Percentiles rank a stretch among this genome's conserved stretches.
Conservation (phyloP, 2,888 invertebrate species). For the Xestia c-nigrum region DNA sequence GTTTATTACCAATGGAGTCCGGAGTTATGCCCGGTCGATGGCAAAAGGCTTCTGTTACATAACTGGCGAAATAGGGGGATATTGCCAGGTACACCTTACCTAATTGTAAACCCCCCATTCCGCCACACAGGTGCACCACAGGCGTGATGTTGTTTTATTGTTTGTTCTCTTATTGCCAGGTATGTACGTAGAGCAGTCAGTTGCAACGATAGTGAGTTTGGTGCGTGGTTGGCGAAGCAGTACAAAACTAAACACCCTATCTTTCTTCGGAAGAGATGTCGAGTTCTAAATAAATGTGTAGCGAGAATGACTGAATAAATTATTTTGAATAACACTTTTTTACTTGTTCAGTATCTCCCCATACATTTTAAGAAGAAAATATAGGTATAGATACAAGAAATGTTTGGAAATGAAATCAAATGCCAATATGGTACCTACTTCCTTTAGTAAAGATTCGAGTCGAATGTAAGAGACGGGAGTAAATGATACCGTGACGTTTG, state of each 20-base stretch:
- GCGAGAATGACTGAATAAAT: slow-evolving; percentile 24
- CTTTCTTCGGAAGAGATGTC: slow-evolving; percentile 84
- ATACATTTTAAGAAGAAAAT: not conserved
- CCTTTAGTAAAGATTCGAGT: not conserved
- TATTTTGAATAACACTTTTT: not conserved
- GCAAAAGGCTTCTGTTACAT: not conserved
- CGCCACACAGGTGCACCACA: not conserved
- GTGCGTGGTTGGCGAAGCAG: slow-evolving; percentile 87
- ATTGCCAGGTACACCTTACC: not conserved
- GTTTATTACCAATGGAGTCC: too few species aligned
- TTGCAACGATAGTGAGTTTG: slow-evolving; percentile 78
- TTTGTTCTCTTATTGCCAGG: slow-evolving; percentile 71
- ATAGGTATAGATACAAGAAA: not conserved
- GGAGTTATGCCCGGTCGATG: too few species aligned
- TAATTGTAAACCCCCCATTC: too few species aligned
- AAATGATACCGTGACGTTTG: too few species aligned
- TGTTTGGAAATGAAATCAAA: not conserved
- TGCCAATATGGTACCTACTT: not conserved
- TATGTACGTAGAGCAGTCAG: slow-evolving; percentile 78
- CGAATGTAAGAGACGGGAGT: too few species aligned
- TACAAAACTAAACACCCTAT: slow-evolving; percentile 84
- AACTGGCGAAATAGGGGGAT: not conserved
- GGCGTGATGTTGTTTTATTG: not conserved
- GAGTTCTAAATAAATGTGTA: slow-evolving; percentile 75
- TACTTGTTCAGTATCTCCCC: not conserved